Percentiles rank a stretch among this genome's conserved stretches.
Evolutionary conservation across 2,888 invertebrate species (phyloP).

Genomic region (Biston betularia): DNA sequence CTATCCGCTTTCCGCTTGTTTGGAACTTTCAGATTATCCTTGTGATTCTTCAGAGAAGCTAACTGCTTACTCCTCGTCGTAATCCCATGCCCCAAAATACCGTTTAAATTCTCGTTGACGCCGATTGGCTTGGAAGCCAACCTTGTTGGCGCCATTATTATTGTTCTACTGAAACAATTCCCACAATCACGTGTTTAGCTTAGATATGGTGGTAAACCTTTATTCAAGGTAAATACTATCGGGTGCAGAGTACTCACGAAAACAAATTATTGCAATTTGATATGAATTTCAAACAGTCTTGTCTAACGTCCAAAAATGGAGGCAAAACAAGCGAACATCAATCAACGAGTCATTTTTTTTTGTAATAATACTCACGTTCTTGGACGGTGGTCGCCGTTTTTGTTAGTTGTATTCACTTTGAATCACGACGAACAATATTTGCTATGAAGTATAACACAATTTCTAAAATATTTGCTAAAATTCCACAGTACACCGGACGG

Average conservation of each 20-base stretch:
- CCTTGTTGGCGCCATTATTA: slow-evolving; percentile 88
- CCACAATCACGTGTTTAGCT: slow-evolving; percentile 63
- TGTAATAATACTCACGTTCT: slow-evolving; percentile 69
- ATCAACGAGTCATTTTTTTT: slow-evolving; percentile 66
- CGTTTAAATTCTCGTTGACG: slow-evolving; percentile 77
- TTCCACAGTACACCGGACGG: slow-evolving; percentile 75
- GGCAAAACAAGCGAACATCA: slow-evolving; percentile 83
- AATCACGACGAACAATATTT: slow-evolving; percentile 56
- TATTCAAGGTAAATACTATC: slow-evolving; percentile 27
- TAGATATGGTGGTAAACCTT: slow-evolving; percentile 43
- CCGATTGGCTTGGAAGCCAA: slow-evolving; percentile 82
- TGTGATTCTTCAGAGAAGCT: slow-evolving; percentile 78
- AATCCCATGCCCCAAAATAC: slow-evolving; percentile 81
- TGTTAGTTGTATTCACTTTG: slow-evolving; percentile 56
- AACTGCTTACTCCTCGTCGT: slow-evolving; percentile 88
- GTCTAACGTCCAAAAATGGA: slow-evolving; percentile 80
- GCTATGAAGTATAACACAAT: slow-evolving; percentile 57
- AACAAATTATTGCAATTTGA: slow-evolving; percentile 54
- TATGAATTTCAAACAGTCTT: slow-evolving; percentile 64
- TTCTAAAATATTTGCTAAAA: slow-evolving; percentile 59
- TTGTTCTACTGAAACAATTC: slow-evolving; percentile 64
- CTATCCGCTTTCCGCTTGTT: slow-evolving; percentile 94
- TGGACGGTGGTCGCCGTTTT: slow-evolving; percentile 73
- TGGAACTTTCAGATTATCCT: slow-evolving; percentile 79
- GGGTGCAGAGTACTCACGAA: slow-evolving; percentile 26